Evolutionary conservation across 2,888 invertebrate species (phyloP).

Genomic region (Sisyra terminalis): DNA sequence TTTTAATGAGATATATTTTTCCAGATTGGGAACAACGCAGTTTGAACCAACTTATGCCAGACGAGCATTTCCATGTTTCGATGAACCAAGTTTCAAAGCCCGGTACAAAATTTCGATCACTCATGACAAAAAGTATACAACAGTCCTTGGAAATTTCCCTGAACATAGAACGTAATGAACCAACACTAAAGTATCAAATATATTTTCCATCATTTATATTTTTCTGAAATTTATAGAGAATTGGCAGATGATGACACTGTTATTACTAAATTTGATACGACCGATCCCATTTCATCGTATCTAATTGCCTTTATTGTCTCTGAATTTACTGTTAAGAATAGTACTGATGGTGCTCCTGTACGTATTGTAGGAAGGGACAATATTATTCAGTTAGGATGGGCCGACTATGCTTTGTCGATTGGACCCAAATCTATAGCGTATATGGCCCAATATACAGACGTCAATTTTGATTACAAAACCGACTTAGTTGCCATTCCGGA

Average conservation of each 20-base stretch:
- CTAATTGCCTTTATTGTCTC: slow-evolving; percentile 71
- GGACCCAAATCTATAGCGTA: slow-evolving; percentile 29
- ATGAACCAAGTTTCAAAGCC: slow-evolving; percentile 36
- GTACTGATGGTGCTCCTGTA: not conserved
- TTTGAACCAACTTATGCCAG: slow-evolving; percentile 51
- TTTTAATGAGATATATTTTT: too few relatives aligned
- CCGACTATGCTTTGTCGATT: slow-evolving; percentile 26
- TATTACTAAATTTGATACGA: slow-evolving; percentile 19
- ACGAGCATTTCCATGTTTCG: slow-evolving; percentile 62
- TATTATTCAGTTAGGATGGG: slow-evolving; percentile 27
- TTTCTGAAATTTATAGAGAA: not conserved
- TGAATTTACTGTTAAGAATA: slow-evolving; percentile 24
- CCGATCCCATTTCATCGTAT: slow-evolving; percentile 66
- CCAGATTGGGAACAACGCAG: slow-evolving; percentile 39
- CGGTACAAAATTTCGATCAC: slow-evolving; percentile 27
- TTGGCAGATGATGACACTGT: not conserved
- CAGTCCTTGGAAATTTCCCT: slow-evolving; percentile 1
- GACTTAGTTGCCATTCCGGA: slow-evolving; percentile 77
- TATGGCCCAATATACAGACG: slow-evolving; percentile 39
- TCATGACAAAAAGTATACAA: slow-evolving; percentile 11
- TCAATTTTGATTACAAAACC: slow-evolving; percentile 48
- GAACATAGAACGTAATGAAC: too few relatives aligned
- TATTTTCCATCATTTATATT: too few relatives aligned
- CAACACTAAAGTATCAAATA: too few relatives aligned
- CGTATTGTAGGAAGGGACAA: slow-evolving; percentile 22